A percentile compares a stretch with the other conserved stretches of the same genome.
phyloP scores from a whole-genome alignment of 2,888 invertebrate species.

The Heteromurus nitidus region DNA sequence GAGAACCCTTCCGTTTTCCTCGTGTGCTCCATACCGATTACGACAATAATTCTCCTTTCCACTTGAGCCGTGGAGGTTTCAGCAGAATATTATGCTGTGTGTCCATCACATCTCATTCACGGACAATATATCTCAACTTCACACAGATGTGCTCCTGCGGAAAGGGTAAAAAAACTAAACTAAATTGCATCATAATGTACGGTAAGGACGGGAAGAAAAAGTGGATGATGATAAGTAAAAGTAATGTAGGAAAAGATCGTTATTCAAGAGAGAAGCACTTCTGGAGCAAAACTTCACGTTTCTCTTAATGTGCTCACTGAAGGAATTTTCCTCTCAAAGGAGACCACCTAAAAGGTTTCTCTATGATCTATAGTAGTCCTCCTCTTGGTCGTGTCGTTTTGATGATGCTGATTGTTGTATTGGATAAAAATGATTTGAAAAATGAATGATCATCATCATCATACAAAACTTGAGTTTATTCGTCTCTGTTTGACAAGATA shows the following conservation, averaged over 20 bases:
- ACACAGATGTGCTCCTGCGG: background rate
- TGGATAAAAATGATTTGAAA: slow-evolving; percentile 50
- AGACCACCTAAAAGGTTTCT: slow-evolving; percentile 60
- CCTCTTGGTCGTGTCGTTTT: slow-evolving; percentile 46
- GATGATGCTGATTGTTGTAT: slow-evolving; percentile 53
- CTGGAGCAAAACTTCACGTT: slow-evolving; percentile 46
- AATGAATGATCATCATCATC: slow-evolving; percentile 40
- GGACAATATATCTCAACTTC: background rate
- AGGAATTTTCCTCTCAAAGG: slow-evolving; percentile 31
- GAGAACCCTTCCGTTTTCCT: slow-evolving; percentile 2
- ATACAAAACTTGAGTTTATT: background rate
- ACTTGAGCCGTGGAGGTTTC: slow-evolving; percentile 45
- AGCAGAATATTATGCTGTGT: background rate
- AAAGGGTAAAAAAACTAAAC: slow-evolving; percentile 22
- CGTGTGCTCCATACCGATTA: too few species aligned
- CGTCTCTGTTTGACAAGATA: slow-evolving; percentile 5
- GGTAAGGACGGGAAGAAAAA: slow-evolving; percentile 33
- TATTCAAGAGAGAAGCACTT: slow-evolving; percentile 26
- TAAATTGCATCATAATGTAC: slow-evolving; percentile 18
- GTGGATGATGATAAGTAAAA: slow-evolving; percentile 36
- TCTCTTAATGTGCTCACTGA: background rate
- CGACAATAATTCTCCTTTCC: slow-evolving; percentile 26
- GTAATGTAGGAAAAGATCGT: slow-evolving; percentile 13
- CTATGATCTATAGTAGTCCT: slow-evolving; percentile 16
- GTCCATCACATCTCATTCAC: background rate